Evolutionary conservation across 2,888 invertebrate genomes (phyloP), one percentile per base, ranked within the genome.

Genomic region (Pimpla rufipes): DNA sequence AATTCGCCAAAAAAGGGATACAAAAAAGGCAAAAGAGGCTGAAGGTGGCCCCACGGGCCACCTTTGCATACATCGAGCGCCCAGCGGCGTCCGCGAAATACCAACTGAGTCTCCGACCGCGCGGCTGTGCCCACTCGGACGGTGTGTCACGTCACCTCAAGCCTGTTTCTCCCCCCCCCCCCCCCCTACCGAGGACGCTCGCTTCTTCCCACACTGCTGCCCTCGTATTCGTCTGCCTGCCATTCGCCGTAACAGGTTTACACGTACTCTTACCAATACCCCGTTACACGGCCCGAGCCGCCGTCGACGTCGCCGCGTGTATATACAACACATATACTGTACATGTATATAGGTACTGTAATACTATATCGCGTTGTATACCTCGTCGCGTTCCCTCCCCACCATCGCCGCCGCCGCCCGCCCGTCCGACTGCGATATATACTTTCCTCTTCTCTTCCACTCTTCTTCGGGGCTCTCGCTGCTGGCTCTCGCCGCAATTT

Each of bases 161-260:
- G 37, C 37, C n/a, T 71, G 11, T 59, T 55, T 52, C 71, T 16
- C 42, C 55, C 18, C 35, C 59, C n/a, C n/a, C 74, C 45, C 55
- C 70, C 57, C 66, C 3, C 29, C n/a, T n/a, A n/a, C n/a, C n/a
- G n/a, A 5, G 29, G 29, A 29, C 29, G 5, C 29, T 42, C 59
- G 67, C 50, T 67, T 71, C 45, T 66, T 16, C 40, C 74, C 73
- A 18, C 52, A 52, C 52, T 55, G n/a, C 50, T 40, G 16, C 16
- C 29, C 11, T 40, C 45, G 62, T 66, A 18, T 35, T n/a, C 67
- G 50, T 71, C 59, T 67, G 42, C 67, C 50, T 71, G 37, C 59
- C 45, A 37, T 18, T 77, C 59, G 23, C n/a, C 67, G 64, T 80
- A 80, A 83, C 83, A 80, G 83, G 83, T 83, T 83, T 83, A 66